A percentile compares a stretch with the other conserved stretches of the same genome.
Conservation (phyloP, 2,888 invertebrate genomes). For the Lycaena phlaeas region DNA sequence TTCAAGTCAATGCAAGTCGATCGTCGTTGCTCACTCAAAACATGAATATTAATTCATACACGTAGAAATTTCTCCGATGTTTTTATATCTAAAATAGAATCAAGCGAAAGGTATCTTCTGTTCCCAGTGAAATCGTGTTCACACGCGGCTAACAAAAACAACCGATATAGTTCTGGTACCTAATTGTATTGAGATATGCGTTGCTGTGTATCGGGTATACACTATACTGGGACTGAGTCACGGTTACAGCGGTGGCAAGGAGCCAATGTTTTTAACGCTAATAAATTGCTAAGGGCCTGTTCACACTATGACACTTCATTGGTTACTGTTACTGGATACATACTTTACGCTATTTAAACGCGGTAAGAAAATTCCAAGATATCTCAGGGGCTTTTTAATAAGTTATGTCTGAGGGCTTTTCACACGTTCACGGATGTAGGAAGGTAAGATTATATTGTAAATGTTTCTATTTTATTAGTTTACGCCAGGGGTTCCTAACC, state of each 20-base stretch:
- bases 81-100: conserved; percentile 49
- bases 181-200: conserved; percentile 48
- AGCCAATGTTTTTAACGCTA: conserved; percentile 43
- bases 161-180: conserved; percentile 37
- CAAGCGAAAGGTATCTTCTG: conserved; percentile 65
- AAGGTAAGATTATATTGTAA: too few species aligned
- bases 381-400: too few species aligned
- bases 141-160: conserved; percentile 54
- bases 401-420: too few species aligned
- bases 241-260: conserved; percentile 43
- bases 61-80: conserved; percentile 4
- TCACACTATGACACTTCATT: not conserved
- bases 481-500: too few species aligned
- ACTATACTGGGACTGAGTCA: conserved; percentile 31
- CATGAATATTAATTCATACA: not conserved
- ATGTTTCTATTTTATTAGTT: too few species aligned
- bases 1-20: too few species aligned
- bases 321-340: not conserved
- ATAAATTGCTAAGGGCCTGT: conserved; percentile 27
- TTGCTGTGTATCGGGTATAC: not conserved
- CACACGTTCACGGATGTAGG: too few species aligned
- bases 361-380: too few species aligned
- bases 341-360: too few species aligned
- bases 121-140: conserved; percentile 65
- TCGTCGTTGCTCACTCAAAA: not conserved